Evolutionary conservation across 1,140 invertebrate genomes (phyloP), one percentile per base, ranked within the genome.

Genomic region (Leptopilina boulardi): DNA sequence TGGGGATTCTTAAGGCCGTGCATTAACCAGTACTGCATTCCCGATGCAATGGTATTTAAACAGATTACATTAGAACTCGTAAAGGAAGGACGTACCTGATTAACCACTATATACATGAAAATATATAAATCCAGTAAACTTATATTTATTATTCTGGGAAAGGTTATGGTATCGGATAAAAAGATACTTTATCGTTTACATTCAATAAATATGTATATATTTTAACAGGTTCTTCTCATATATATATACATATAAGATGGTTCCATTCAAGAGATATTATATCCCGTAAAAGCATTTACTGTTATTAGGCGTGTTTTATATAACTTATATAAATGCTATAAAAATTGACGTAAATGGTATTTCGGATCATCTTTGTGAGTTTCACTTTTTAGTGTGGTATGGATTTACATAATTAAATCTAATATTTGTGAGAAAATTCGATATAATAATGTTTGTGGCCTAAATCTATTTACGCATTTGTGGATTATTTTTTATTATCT

Each of bases 11-110:
- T 66, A 66, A 66, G 56, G 56, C 21, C 19, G 19, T 26, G 54
- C 19, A 59, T 23, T 11, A 59, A 19, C 54, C 54, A 59, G 54
- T 23, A 59, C 54, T 21, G 54, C 54, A 59, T 59, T 59, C 54
- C 54, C 54, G 10, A 11, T 23, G 5, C 54, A 19, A 59, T 59
- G 54, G 21, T 26, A 59, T 59, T 59, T 59, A 59, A 59, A 59
- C 54, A 11, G 23, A 9, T 51, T 51, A 54, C 3, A 13, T 23
- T 59, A 23, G 19, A 54, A 59, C 54, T 59, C 18, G 21, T 19
- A 26, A 26, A 59, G 54, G 54, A 59, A 59, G 54, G 19, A 59
- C 54, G 23, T 23, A 59, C 54, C 54, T 59, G 54, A 59, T 59
- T 59, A 59, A 23, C 19, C 19, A 59, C 11, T 19, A 19, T 26